Percentiles rank a stretch among this genome's conserved stretches.
Conservation (phyloP, 2,113 vertebrate species). For the Salvelinus alpinus region DNA sequence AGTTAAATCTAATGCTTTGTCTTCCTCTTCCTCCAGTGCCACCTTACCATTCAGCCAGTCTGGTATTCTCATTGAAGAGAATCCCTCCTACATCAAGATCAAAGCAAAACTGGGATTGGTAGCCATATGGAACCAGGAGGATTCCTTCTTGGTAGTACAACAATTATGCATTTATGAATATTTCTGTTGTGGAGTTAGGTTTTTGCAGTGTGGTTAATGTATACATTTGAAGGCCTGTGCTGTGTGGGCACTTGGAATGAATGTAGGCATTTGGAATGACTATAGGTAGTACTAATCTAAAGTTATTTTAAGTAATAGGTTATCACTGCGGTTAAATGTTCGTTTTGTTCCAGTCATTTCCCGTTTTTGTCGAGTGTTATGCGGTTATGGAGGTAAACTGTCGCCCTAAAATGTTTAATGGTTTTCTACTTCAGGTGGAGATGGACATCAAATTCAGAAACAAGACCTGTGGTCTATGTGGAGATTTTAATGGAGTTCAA, state of each 20-base stretch:
- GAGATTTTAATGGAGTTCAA: conserved; percentile 85
- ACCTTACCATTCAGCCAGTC: conserved; percentile 76
- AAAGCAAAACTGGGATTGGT: conserved; percentile 78
- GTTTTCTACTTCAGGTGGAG: conserved; percentile 75
- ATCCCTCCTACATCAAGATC: conserved; percentile 71
- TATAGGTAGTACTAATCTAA: no score
- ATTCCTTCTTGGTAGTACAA: conserved; percentile 77
- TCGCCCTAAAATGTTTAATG: no score
- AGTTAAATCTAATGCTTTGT: not conserved
- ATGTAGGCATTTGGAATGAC: no score
- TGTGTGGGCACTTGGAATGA: no score
- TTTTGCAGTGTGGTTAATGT: no score
- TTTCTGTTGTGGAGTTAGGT: not conserved
- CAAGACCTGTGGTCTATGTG: conserved; percentile 89
- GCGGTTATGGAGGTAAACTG: no score
- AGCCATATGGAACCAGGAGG: conserved; percentile 79
- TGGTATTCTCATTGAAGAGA: conserved; percentile 77
- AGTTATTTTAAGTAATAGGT: no score
- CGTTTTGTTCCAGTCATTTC: no score
- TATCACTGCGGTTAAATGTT: no score
- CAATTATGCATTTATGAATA: not conserved
- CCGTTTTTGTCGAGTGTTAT: no score
- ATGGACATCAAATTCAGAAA: conserved; percentile 82
- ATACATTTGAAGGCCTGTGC: no score
- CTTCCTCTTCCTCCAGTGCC: conserved; percentile 60